Evolutionary conservation across 2,888 invertebrate genomes (phyloP), one percentile per base, ranked within the genome.

Genomic region (Catocala sponsa): DNA sequence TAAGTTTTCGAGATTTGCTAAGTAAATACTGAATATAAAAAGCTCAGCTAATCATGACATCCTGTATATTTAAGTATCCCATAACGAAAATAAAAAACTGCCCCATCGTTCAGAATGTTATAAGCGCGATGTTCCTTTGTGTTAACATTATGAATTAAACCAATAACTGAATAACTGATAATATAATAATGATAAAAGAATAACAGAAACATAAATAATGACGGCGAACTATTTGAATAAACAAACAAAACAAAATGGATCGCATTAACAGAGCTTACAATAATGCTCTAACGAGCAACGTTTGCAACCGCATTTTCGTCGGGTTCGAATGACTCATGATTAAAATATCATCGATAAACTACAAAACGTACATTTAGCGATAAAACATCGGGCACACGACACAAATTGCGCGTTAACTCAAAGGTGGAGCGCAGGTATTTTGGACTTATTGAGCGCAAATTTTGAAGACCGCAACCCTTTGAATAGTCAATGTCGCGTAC

Each of bases 401-500:
- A 73, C 81, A 84, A 88, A 83, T 83, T 79, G 76, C 80, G 81
- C 85, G 83, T 83, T 80, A 81, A 84, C 79, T 80, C 82, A 84
- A 85, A 89, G 85, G 84, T 87, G 78, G 73, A 83, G 81, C 79
- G 74, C 84, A 88, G 88, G 87, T 91, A 91, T 91, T 91, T 89
- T 85, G 85, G 81, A 90, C 88, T 91, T 94, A 94, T 94, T 92
- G 94, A 92, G 92, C 92, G 91, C 90, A 91, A 94, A 94, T 94
- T 94, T 93, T 91, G 92, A 92, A 87, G 92, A 93, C 94, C 93
- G 84, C 94, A 93, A 89, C 94, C 93, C 94, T 94, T 94, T 94
- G 94, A 94, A 94, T 94, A 94, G 93, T 93, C 94, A 93, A 94
- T 94, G 93, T 93, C 94, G 94, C 92, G 90, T 91, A 90, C 92